phyloP scores from a whole-genome alignment of 2,113 vertebrate genomes.

The Chroicocephalus ridibundus region DNA sequence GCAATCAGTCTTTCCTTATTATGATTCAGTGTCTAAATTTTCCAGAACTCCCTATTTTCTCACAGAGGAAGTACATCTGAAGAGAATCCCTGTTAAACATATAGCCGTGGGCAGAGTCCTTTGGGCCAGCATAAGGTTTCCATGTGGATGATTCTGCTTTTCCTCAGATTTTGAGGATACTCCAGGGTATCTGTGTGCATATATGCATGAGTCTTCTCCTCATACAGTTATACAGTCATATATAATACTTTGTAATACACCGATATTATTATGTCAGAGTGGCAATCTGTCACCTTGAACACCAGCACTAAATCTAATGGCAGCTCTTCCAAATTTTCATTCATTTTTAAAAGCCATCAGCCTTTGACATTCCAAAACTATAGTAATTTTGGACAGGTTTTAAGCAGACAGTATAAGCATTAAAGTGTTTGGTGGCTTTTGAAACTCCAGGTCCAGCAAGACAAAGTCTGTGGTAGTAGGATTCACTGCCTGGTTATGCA shows the following conservation, averaged over 20 bases:
- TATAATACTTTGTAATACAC: neutral
- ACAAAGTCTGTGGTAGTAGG: constrained; percentile 73
- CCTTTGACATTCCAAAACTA: neutral
- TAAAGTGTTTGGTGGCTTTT: constrained; percentile 20
- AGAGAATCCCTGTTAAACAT: neutral
- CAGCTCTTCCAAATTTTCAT: neutral
- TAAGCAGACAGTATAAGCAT: neutral
- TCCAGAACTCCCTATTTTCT: neutral
- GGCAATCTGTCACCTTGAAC: neutral
- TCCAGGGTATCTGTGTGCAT: neutral
- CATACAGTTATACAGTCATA: neutral
- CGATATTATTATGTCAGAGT: neutral
- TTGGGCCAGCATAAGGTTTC: neutral
- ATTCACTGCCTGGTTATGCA: constrained; percentile 69
- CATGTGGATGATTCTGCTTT: neutral
- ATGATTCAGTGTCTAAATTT: neutral
- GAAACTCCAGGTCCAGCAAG: constrained; percentile 75
- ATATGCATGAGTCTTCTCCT: neutral
- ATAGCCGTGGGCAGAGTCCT: neutral
- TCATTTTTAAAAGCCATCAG: neutral
- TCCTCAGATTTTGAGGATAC: neutral
- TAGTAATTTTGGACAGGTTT: neutral
- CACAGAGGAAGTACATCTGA: neutral
- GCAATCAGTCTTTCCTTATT: neutral
- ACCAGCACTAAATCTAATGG: neutral